Evolutionary conservation across 2,113 vertebrate species (phyloP).

Genomic region (Hypomesus transpacificus): DNA sequence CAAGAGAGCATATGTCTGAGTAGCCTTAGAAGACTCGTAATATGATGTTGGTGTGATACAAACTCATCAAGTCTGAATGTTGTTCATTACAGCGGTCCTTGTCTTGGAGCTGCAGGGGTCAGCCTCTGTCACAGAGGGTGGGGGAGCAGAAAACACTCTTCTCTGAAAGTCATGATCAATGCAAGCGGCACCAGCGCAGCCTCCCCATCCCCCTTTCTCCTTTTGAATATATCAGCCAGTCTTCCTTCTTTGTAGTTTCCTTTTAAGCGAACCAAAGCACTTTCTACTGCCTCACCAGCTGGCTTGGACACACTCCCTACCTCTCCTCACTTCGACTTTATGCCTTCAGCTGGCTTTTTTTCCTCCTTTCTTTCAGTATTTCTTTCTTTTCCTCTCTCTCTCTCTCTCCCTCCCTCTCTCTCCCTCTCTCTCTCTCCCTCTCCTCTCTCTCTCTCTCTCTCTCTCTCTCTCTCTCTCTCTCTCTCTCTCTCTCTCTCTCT

Average conservation of each 20-base stretch:
- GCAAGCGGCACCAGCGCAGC: background rate
- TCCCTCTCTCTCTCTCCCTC: background rate
- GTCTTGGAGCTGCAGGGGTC: background rate
- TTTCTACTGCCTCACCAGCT: conserved; percentile 7
- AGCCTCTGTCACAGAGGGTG: background rate
- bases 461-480: background rate
- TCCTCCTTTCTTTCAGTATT: background rate
- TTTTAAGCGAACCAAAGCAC: background rate
- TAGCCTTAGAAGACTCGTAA: background rate
- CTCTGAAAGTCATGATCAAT: conserved; percentile 1
- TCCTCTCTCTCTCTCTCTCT: background rate
- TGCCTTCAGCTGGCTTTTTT: background rate
- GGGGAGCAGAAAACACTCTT: background rate
- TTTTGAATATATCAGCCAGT: background rate
- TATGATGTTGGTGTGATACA: conserved; percentile 2
- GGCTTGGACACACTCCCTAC: conserved; percentile 9
- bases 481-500: background rate
- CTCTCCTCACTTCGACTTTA: background rate
- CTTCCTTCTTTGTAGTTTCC: background rate
- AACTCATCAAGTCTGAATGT: background rate
- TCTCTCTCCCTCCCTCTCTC: background rate
- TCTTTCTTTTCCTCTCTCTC: background rate
- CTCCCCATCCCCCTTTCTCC: background rate
- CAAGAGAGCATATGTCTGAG: background rate
- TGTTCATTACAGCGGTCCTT: background rate